Evolutionary conservation across 2,888 invertebrate species (phyloP), one percentile per base, ranked within the genome.

Genomic region (Drosophila atripex): DNA sequence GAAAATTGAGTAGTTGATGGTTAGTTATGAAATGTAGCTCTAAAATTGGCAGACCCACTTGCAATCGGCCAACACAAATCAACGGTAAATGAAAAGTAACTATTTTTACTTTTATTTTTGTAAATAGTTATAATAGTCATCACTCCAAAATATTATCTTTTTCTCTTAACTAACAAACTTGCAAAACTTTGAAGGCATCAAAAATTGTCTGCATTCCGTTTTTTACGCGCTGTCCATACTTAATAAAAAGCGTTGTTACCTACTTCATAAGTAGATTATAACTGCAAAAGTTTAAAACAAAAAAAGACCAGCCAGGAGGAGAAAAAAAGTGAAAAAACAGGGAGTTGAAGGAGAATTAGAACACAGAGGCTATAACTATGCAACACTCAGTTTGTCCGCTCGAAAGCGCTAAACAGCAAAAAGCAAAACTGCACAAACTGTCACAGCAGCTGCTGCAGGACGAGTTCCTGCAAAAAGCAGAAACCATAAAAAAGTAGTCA

Each of bases 191-290:
- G 23, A 16, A 16, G 54, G 68, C 55, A 54, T 54, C 35, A 18
- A 30, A 61, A 53, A 64, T 64, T 38, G 63, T 53, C 63, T 66
- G 52, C 54, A 66, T 68, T 64, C 30, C 45, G n/a, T 30, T 56
- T 58, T 55, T 57, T 57, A 30, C 57, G 16, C 18, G 4, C 38
- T 35, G 58, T 18, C 47, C 59, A 70, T 49, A 41, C 71, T 66
- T 66, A 70, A 66, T 70, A 66, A 66, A 66, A 66, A 66, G 57
- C 58, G 70, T 66, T 66, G 65, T 66, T 66, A 54, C 66, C 64
- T 84, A 68, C 70, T 75, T 65, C 60, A 84, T 78, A 80, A 87
- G 71, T 74, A 79, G 83, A 85, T 82, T 87, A 87, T 73, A 71
- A 76, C 51, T 70, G 71, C 51, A 63, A 86, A 84, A 86, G 70